These are phyloP conservation scores for Teleogryllus occipitalis DNA, from an alignment of 1,140 invertebrate genomes.

Conservation along the genomic window DNA sequence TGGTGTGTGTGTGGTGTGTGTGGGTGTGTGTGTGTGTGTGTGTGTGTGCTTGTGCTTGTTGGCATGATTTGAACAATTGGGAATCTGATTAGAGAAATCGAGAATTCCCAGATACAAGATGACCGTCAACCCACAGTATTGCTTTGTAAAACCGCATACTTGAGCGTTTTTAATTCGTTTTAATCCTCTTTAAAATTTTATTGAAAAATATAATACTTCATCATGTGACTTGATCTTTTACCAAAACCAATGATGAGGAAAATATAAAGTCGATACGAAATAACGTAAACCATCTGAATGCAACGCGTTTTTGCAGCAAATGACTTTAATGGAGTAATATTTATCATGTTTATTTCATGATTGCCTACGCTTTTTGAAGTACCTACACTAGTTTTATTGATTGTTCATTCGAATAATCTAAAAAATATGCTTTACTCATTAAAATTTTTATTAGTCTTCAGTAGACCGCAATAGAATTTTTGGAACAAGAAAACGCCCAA, in stretches of 20 bases:
- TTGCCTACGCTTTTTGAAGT: too few relatives aligned
- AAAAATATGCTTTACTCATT: too few relatives aligned
- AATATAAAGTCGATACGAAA: neutral
- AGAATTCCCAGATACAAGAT: neutral
- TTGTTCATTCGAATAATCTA: too few relatives aligned
- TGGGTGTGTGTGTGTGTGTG: too few relatives aligned
- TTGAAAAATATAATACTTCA: neutral
- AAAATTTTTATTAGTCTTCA: too few relatives aligned
- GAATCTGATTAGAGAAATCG: neutral
- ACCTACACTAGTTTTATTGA: too few relatives aligned
- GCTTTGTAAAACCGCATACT: neutral
- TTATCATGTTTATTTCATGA: too few relatives aligned
- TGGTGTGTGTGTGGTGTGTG: too few relatives aligned
- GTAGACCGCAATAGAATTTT: too few relatives aligned
- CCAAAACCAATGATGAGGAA: neutral
- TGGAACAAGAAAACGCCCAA: too few relatives aligned
- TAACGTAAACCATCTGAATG: neutral
- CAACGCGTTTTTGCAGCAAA: neutral
- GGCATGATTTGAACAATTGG: neutral
- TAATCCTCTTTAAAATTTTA: neutral
- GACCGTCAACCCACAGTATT: neutral
- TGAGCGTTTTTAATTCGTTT: neutral
- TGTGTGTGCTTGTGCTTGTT: neutral
- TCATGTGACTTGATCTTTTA: neutral
- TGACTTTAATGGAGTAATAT: too few relatives aligned